Evolutionary conservation across 37 sponge, comb jelly and placozoan species (phyloP).

Genomic region (Aplysina aerophoba): DNA sequence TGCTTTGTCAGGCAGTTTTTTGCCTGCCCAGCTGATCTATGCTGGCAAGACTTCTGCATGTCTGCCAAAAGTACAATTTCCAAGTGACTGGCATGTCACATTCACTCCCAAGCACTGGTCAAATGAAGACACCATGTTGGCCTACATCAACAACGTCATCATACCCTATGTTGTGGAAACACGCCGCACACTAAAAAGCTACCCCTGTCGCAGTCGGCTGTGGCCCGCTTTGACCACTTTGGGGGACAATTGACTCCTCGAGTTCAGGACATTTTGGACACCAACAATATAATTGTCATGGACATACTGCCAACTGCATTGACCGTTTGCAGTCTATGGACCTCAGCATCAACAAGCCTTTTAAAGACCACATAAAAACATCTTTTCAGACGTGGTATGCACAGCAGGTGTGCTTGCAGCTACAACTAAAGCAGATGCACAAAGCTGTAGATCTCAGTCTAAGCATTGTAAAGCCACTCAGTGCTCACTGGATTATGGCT

Average conservation of each 20-base stretch:
- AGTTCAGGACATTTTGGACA: neutral
- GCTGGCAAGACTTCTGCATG: constrained; percentile 40
- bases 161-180: neutral
- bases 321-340: constrained; percentile 27
- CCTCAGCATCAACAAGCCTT: constrained; percentile 9
- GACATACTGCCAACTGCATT: neutral
- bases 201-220: neutral
- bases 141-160: neutral
- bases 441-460: neutral
- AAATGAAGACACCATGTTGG: constrained; percentile 29
- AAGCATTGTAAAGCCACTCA: neutral
- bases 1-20: constrained; percentile 41
- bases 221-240: neutral
- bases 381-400: neutral
- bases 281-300: neutral
- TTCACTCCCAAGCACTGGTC: constrained; percentile 44
- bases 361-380: neutral
- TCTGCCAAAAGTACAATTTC: constrained; percentile 24
- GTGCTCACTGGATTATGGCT: neutral
- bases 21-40: constrained; percentile 46
- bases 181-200: neutral
- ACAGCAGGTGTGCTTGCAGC: neutral
- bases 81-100: constrained; percentile 41
- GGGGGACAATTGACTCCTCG: neutral
- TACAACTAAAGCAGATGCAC: neutral